Evolutionary conservation across 2,888 invertebrate species (phyloP), one percentile per base, ranked within the genome.

Genomic region (Eupeodes luniger): DNA sequence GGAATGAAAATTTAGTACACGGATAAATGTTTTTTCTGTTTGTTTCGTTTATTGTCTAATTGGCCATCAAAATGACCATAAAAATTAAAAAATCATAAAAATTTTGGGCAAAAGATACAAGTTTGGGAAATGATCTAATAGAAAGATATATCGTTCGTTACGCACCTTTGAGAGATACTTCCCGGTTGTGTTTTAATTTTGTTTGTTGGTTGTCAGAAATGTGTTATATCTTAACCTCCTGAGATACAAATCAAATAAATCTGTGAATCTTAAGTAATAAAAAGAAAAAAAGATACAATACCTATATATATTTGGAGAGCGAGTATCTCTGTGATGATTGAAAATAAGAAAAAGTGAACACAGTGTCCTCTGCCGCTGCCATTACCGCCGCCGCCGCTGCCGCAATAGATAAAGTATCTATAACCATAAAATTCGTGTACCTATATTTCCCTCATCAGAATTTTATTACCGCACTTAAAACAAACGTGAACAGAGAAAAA

Each of bases 401-500:
- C 64, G 40, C 40, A 70, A 70, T 70, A 70, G 70, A 70, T 55
- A 44, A 69, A 36, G 19, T 36, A 78, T 80, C 79, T 75, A 61
- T 59, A 55, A 62, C 47, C 76, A 85, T 74, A 72, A 81, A 80
- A 75, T 77, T 66, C 69, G 14, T 70, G 69, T 70, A 27, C 27
- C 27, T 27, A 61, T 72, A 80, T 80, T 64, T 82, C 75, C 82
- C 78, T 70, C 86, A 64, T 75, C 75, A 81, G 79, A 82, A 74
- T 83, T 87, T 87, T 80, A 83, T 87, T 81, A 51, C 83, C 83
- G 81, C 81, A 77, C 62, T 70, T 10, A 70, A 27, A 87, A 87
- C 57, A 80, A 83, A 87, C 83, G 86, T 86, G 86, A 86, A 86
- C 79, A 82, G 80, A 70, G 55, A 55, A 84, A 84, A 75, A 74